Conservation (phyloP, 2,797 vertebrate species). For the Dendrocincla tyrannina region DNA sequence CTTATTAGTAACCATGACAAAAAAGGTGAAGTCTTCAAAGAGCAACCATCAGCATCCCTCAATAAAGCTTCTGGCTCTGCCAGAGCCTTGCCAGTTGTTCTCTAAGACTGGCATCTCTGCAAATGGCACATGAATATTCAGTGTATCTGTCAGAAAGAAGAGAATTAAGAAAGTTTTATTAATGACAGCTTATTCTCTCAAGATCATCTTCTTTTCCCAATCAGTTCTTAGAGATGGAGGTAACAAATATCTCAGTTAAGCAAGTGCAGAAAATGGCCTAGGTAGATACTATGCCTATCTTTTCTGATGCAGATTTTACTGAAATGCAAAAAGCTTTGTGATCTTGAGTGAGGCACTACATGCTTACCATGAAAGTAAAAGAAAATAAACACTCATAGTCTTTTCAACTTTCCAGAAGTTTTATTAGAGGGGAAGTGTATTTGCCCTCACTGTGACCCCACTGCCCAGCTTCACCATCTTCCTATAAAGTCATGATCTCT, state of each 20-base stretch:
- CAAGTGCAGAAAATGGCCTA: neutral
- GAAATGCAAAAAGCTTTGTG: neutral
- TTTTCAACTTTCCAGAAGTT: rapidly evolving
- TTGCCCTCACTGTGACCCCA: neutral
- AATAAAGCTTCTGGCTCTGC: neutral
- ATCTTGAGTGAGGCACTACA: neutral
- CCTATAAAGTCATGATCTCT: neutral
- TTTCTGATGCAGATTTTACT: neutral
- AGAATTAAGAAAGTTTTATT: neutral
- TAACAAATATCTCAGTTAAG: neutral
- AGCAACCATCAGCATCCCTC: neutral
- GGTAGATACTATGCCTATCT: neutral
- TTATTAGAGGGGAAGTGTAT: neutral
- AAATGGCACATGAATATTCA: neutral
- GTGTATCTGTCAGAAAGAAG: neutral
- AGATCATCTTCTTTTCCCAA: neutral
- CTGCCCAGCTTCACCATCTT: neutral
- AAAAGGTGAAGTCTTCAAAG: neutral
- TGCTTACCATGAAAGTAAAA: neutral
- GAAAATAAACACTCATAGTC: neutral
- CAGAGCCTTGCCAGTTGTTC: neutral
- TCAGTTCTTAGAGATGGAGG: neutral
- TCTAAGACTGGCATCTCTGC: neutral
- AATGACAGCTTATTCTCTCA: neutral
- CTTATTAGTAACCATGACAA: neutral